Evolutionary conservation across 2,113 vertebrate species (phyloP).

Genomic region (Atractosteus spatula): DNA sequence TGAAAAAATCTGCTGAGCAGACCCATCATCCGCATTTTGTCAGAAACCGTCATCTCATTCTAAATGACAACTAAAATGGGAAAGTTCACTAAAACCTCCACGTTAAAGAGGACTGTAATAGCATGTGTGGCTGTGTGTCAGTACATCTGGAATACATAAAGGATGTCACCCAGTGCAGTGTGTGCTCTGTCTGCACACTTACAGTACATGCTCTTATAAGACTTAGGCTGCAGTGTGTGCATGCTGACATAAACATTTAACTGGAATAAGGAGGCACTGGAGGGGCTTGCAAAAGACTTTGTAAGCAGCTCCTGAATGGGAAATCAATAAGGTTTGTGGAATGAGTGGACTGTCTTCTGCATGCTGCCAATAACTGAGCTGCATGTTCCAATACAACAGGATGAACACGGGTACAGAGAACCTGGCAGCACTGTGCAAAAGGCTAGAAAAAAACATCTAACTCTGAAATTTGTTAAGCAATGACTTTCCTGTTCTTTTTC

Average conservation of each 20-base stretch:
- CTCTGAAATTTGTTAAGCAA: background rate
- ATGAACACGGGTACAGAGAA: background rate
- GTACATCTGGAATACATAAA: too few relatives aligned
- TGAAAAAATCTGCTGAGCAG: too few relatives aligned
- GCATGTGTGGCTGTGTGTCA: too few relatives aligned
- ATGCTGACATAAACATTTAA: conserved; percentile 1
- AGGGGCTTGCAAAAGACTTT: background rate
- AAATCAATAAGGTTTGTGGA: background rate
- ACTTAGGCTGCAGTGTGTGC: background rate
- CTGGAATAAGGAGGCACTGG: background rate
- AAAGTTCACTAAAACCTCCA: too few relatives aligned
- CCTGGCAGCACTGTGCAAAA: background rate
- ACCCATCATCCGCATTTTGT: too few relatives aligned
- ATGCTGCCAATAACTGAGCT: background rate
- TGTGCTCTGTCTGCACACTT: too few relatives aligned
- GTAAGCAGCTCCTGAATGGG: background rate
- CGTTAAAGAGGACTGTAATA: too few relatives aligned
- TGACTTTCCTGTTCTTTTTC: background rate
- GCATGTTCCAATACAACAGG: background rate
- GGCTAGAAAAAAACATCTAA: background rate
- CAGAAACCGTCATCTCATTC: too few relatives aligned
- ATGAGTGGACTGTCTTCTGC: background rate
- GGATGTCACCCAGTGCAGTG: too few relatives aligned
- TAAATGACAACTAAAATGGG: too few relatives aligned
- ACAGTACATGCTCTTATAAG: background rate